A percentile compares a stretch with the other conserved stretches of the same genome.
Conservation (phyloP, 1,140 invertebrate species). For the Drosophila arawakana region DNA sequence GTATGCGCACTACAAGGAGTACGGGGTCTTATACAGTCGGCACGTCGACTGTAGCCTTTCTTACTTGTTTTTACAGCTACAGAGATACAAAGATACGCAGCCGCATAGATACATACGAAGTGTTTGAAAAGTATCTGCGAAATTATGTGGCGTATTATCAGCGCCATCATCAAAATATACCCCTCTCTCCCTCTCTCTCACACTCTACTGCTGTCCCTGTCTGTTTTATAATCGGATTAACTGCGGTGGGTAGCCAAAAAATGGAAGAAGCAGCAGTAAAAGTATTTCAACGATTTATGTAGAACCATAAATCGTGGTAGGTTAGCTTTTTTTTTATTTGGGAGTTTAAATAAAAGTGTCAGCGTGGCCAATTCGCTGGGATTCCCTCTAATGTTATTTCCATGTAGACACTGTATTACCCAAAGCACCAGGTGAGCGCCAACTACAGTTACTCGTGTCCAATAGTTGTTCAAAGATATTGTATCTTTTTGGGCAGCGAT, state of each 20-base stretch:
- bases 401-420: constrained; percentile 44
- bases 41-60: too few species aligned
- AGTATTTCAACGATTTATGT: constrained; percentile 79
- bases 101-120: constrained; percentile 12
- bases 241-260: constrained; percentile 75
- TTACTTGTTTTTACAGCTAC: not conserved
- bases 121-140: constrained; percentile 13
- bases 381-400: constrained; percentile 59
- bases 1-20: too few species aligned
- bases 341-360: constrained; percentile 52
- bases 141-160: constrained; percentile 59
- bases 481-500: not conserved
- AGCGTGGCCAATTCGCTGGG: constrained; percentile 26
- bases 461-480: constrained; percentile 27
- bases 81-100: not conserved
- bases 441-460: not conserved
- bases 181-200: constrained; percentile 1
- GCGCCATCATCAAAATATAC: constrained; percentile 22
- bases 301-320: constrained; percentile 73
- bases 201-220: constrained; percentile 17
- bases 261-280: not conserved
- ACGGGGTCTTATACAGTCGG: too few species aligned
- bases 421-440: constrained; percentile 13
- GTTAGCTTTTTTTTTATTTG: constrained; percentile 44
- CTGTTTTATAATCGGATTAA: constrained; percentile 77